Evolutionary conservation across 2,113 vertebrate genomes (phyloP), one percentile per base, ranked within the genome.

Genomic region (Nanorana parkeri): DNA sequence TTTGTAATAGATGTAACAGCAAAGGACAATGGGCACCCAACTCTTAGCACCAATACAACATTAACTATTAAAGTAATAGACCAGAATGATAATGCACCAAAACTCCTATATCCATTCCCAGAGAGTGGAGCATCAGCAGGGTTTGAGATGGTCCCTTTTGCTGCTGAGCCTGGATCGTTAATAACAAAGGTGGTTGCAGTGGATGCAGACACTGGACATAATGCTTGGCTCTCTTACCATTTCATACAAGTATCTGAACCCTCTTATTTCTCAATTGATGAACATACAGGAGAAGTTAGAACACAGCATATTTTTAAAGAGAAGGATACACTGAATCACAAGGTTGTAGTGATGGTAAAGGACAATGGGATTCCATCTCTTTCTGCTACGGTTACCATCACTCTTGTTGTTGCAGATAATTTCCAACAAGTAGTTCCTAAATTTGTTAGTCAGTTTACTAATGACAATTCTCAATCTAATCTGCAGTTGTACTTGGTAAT

Each of bases 1-100:
- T 52, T 91, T 61, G 66, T 87, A 3, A 71, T 93, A 1, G 89
- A 92, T 19, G 90, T 92, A 61, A 84, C 2, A 0, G 90, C 92
- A 0, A 17, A 87, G 19, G 91, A 93, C 61, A 84, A 86, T 13
- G 87, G 84, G 1, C 56, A 87, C 6, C 69, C 95, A 1, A 68
- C 87, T 0, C 88, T 91, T 81, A 92, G 90, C 32, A 89, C 94
- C 55, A 96, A 96, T 3, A 87, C 94, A 17, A 78, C 80, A 11
- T 91, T 97, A 77, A 93, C 95, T 0, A 91, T 97, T 52, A 95
- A 96, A 4, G 89, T 97, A 51, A 84, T 95, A 77, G 96, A 97
- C 66, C 88, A 93, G 83, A 97, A 97, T 0, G 96, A 97, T 90
- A 96, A 97, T 76, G 85, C 90, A 3, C 96, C 96, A 16, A 85